Evolutionary conservation across 2,888 invertebrate species (phyloP), one percentile per base, ranked within the genome.

Genomic region (Cylindroiulus punctatus): DNA sequence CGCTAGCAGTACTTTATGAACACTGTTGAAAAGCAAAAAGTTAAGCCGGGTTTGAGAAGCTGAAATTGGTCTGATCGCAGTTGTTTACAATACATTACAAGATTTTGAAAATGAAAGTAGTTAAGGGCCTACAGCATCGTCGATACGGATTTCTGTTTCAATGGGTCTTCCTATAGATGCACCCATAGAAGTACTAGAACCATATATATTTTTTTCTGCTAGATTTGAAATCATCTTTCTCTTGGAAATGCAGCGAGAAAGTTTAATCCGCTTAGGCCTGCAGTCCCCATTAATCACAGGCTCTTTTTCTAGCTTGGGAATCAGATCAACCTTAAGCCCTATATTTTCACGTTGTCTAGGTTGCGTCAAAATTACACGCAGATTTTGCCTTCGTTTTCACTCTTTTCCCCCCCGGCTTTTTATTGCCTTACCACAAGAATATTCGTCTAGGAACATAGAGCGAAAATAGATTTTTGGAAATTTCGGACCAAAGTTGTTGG

Each of bases 291-390:
- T 82, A 82, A 82, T 82, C 82, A 82, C 32, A 0, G 42, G 22
- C 8, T 42, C 82, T 82, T 82, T 42, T 82, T 82, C 42, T 42
- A 82, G 82, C 36, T n/a, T 82, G n/a, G 42, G 12, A 82, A 40
- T 42, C 36, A 82, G 82, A 82, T 82, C 36, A 36, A 42, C 82
- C n/a, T 82, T 65, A 65, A 65, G 65, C 65, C 65, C 65, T 26
- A 65, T 65, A 65, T 65, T 65, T 65, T 26, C 65, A 65, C 65
- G 82, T 82, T 82, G 82, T 82, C 82, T 82, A 36, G 82, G 82
- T 82, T 82, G 82, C 82, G 10, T 82, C 82, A 82, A 82, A 82
- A 82, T 82, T 82, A 42, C 82, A 82, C 36, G 82, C 82, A 82
- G 82, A 82, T 82, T 82, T 42, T 36, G 82, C 82, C 19, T 82